Evolutionary conservation across 1,140 invertebrate genomes (phyloP).

Genomic region (Apis florea): DNA sequence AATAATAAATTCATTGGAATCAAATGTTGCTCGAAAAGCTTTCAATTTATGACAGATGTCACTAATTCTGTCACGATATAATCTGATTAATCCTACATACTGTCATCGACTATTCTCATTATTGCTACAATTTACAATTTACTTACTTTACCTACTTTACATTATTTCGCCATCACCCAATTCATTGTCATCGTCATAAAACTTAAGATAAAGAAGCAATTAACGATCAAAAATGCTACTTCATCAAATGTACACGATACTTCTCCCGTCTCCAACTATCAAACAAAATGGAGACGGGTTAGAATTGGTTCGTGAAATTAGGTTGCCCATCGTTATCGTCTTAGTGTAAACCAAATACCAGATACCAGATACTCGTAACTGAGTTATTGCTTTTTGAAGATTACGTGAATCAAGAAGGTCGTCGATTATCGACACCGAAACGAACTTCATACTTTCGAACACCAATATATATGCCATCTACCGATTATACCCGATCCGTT

Average conservation of each 20-base stretch:
- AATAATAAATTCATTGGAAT: too few relatives aligned
- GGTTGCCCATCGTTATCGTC: constrained; percentile 36
- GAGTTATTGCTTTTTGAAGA: constrained; percentile 34
- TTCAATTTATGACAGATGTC: too few relatives aligned
- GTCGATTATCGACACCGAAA: constrained; percentile 28
- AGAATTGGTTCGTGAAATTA: constrained; percentile 3
- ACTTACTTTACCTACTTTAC: neutral
- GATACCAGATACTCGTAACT: neutral
- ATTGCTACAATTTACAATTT: neutral
- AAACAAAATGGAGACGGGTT: neutral
- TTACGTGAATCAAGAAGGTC: constrained; percentile 37
- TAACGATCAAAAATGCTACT: neutral
- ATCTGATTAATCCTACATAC: too few relatives aligned
- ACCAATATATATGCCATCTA: neutral
- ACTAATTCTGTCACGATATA: too few relatives aligned
- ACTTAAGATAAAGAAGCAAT: neutral
- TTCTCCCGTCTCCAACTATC: neutral
- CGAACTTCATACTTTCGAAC: neutral
- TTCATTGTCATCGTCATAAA: neutral
- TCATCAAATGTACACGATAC: neutral
- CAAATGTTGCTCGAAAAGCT: too few relatives aligned
- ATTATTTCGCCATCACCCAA: neutral
- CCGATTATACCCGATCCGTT: neutral
- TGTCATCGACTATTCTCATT: too few relatives aligned
- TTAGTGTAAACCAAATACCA: constrained; percentile 3